These are phyloP conservation scores for Acanthopleura granulata DNA, from an alignment of 2,888 invertebrate genomes.

Conservation along the genomic window DNA sequence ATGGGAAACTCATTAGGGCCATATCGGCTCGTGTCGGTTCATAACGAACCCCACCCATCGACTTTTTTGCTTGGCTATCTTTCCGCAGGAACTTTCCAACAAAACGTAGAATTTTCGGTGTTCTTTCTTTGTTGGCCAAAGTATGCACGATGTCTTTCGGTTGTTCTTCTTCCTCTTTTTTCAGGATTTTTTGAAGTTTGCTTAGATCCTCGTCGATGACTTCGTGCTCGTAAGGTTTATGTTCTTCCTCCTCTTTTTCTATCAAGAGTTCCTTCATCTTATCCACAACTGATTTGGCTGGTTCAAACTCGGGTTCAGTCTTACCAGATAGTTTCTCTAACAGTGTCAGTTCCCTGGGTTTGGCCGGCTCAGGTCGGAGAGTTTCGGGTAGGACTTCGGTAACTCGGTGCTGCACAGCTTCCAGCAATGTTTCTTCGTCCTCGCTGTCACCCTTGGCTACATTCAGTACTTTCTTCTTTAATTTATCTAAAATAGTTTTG, in stretches of 20 bases:
- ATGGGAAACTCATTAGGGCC: background rate
- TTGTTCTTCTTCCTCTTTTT: background rate
- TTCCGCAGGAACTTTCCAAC: background rate
- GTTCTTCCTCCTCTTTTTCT: background rate
- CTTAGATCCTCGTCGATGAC: background rate
- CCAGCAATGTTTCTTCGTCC: background rate
- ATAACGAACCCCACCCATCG: background rate
- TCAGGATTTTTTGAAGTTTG: background rate
- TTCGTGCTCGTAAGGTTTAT: background rate
- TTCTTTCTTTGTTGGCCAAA: conserved; percentile 2
- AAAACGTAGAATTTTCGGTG: background rate
- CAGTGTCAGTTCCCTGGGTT: background rate
- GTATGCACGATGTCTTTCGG: background rate
- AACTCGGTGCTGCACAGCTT: background rate
- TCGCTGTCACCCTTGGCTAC: background rate
- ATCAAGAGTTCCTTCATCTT: background rate
- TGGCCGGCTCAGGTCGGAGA: background rate
- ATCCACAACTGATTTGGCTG: background rate
- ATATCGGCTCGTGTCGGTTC: background rate
- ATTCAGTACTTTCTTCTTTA: background rate
- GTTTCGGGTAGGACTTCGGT: background rate
- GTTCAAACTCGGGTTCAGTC: background rate
- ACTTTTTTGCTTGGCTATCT: background rate
- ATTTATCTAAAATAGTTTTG: background rate
- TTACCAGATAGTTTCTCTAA: background rate